phyloP scores from a whole-genome alignment of 2,113 vertebrate species.

The Mohoua ochrocephala region DNA sequence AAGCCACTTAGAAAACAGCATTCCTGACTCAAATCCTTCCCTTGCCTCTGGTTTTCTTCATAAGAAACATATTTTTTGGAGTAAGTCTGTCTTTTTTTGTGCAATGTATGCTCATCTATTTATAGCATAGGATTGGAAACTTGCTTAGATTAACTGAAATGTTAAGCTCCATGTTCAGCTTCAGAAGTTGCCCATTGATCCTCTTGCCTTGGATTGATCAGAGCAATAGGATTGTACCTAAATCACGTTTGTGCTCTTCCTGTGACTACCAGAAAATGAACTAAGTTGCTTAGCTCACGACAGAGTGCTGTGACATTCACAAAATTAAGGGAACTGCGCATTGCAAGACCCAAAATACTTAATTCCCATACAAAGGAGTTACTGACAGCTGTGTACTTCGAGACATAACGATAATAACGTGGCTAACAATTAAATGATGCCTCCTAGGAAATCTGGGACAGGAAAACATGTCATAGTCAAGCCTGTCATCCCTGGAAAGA shows the following conservation, averaged over 20 bases:
- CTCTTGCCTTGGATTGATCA: not conserved
- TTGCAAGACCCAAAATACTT: slow-evolving; percentile 25
- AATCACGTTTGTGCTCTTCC: not conserved
- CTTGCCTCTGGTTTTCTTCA: not conserved
- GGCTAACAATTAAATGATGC: slow-evolving; percentile 2
- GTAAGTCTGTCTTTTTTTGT: not conserved
- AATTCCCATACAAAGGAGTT: not conserved
- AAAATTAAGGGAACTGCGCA: slow-evolving; percentile 45
- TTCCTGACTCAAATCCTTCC: not conserved
- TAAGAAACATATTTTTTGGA: not conserved
- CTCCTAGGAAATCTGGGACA: not conserved
- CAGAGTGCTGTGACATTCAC: not conserved
- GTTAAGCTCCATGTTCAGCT: not conserved
- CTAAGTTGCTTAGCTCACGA: not conserved
- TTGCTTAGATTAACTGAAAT: not conserved
- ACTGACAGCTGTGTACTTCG: not conserved
- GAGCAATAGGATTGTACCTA: not conserved
- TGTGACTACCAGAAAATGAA: not conserved
- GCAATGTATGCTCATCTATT: not conserved
- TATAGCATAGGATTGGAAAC: not conserved
- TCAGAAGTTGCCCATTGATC: not conserved
- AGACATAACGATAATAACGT: not conserved
- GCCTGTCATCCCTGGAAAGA: not conserved
- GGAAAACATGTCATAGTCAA: not conserved
- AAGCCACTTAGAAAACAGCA: not conserved